Evolutionary conservation across 2,113 vertebrate species (phyloP).

Genomic region (Menidia beryllina): DNA sequence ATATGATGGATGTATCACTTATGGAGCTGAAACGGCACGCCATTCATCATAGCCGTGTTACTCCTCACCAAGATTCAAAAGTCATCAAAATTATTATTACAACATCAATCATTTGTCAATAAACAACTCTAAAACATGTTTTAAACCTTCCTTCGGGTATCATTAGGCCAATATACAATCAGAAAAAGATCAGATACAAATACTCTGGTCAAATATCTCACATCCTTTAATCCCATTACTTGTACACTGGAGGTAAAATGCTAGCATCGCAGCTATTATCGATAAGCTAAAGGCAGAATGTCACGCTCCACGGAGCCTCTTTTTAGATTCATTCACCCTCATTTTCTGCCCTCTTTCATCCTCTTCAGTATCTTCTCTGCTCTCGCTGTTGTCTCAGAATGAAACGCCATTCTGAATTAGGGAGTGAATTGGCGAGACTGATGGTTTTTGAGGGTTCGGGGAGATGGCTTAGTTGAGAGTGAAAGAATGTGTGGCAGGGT

Average conservation of each 20-base stretch:
- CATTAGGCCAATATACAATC: neutral
- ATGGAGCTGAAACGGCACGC: neutral
- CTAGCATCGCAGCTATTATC: constrained; percentile 35
- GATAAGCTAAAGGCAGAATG: constrained; percentile 51
- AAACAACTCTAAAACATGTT: neutral
- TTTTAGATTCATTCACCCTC: constrained; percentile 57
- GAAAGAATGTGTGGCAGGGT: constrained; percentile 56
- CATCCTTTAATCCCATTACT: constrained; percentile 44
- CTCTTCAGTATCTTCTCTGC: constrained; percentile 58
- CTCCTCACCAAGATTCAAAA: neutral
- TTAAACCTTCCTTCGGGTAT: neutral
- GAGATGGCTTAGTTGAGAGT: constrained; percentile 63
- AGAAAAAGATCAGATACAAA: constrained; percentile 1
- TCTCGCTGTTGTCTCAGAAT: constrained; percentile 56
- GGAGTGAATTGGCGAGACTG: constrained; percentile 69
- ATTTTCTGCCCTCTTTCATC: constrained; percentile 69
- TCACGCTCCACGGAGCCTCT: constrained; percentile 48
- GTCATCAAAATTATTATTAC: neutral
- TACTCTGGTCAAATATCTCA: constrained; percentile 7
- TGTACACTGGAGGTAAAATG: constrained; percentile 4
- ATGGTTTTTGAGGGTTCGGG: constrained; percentile 69
- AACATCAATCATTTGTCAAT: neutral
- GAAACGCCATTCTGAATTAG: constrained; percentile 75
- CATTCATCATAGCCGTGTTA: neutral
- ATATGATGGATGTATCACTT: neutral